Percentiles rank a stretch among this genome's conserved stretches.
These are phyloP conservation scores for Drosophila ercepeae DNA, from an alignment of 1,140 invertebrate species.

Conservation along the genomic window DNA sequence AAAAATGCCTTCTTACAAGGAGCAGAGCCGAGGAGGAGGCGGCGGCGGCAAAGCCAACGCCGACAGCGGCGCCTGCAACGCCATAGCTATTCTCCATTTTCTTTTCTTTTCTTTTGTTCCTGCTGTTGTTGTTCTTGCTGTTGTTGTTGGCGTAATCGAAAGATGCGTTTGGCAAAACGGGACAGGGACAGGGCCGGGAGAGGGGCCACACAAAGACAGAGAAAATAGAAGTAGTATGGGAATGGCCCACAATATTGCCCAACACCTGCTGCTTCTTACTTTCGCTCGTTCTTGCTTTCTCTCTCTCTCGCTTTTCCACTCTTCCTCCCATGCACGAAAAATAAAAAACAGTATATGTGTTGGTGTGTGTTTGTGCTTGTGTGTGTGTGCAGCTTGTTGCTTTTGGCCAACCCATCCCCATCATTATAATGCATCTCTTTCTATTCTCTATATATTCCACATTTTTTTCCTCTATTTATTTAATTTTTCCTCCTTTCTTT, in stretches of 20 bases:
- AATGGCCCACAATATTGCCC: slow-evolving; percentile 65
- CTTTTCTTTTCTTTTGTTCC: slow-evolving; percentile 3
- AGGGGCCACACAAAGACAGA: slow-evolving; percentile 30
- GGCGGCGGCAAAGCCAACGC: slow-evolving; percentile 24
- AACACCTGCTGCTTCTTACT: slow-evolving; percentile 73
- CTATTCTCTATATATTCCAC: slow-evolving; percentile 45
- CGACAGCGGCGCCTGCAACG: slow-evolving; percentile 36
- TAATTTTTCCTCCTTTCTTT: slow-evolving; percentile 17
- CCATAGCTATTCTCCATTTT: slow-evolving; percentile 20
- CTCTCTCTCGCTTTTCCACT: neutral
- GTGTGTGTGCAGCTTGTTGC: slow-evolving; percentile 36
- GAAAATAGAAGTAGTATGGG: slow-evolving; percentile 3
- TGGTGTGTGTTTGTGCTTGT: slow-evolving; percentile 15
- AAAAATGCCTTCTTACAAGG: slow-evolving; percentile 79
- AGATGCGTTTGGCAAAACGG: slow-evolving; percentile 71
- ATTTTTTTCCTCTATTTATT: slow-evolving; percentile 35
- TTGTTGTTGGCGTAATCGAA: slow-evolving; percentile 75
- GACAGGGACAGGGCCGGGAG: slow-evolving; percentile 13
- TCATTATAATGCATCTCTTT: slow-evolving; percentile 47
- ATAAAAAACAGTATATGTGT: slow-evolving; percentile 13
- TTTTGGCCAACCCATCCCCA: slow-evolving; percentile 27
- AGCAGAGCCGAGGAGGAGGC: slow-evolving; percentile 12
- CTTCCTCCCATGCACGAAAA: neutral
- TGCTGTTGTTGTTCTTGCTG: too few species aligned
- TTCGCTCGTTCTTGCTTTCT: slow-evolving; percentile 33